Percentiles rank a stretch among this genome's conserved stretches.
phyloP scores from a whole-genome alignment of 2,888 invertebrate genomes.

The Neria commutata region DNA sequence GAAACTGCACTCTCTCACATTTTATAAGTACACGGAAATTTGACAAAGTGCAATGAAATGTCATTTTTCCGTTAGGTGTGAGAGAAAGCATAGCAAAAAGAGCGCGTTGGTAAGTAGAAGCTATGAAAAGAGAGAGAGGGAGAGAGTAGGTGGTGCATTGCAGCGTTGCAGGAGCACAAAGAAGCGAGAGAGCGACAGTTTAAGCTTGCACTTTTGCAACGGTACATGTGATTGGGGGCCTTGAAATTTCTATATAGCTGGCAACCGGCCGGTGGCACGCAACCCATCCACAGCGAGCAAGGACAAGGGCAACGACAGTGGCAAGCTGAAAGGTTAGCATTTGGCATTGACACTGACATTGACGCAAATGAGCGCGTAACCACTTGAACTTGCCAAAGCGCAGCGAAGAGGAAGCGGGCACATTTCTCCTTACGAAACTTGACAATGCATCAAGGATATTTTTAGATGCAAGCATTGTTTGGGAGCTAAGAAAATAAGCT shows the following conservation, averaged over 20 bases:
- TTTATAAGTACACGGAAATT: too few relatives aligned
- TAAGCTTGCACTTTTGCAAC: neutral
- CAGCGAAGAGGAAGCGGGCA: too few relatives aligned
- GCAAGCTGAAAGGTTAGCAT: neutral
- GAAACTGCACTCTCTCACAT: too few relatives aligned
- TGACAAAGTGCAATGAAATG: neutral
- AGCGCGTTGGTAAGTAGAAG: conserved; percentile 9
- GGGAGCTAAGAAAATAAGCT: too few relatives aligned
- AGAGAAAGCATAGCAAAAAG: too few relatives aligned
- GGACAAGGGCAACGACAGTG: neutral
- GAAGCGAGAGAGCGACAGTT: conserved; percentile 1
- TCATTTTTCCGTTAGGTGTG: neutral
- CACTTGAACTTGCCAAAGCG: too few relatives aligned
- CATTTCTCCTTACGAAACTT: too few relatives aligned
- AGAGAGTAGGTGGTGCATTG: conserved; percentile 5
- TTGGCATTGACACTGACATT: conserved; percentile 41
- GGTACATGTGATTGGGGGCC: too few relatives aligned
- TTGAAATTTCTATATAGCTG: conserved; percentile 29
- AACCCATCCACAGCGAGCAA: conserved; percentile 8
- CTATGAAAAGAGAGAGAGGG: conserved; percentile 8
- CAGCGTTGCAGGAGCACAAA: conserved; percentile 46
- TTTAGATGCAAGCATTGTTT: too few relatives aligned
- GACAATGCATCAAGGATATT: too few relatives aligned
- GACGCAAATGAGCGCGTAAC: too few relatives aligned
- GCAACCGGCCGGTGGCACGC: conserved; percentile 1